phyloP scores from a whole-genome alignment of 2,113 vertebrate genomes.

The Geococcyx californianus region DNA sequence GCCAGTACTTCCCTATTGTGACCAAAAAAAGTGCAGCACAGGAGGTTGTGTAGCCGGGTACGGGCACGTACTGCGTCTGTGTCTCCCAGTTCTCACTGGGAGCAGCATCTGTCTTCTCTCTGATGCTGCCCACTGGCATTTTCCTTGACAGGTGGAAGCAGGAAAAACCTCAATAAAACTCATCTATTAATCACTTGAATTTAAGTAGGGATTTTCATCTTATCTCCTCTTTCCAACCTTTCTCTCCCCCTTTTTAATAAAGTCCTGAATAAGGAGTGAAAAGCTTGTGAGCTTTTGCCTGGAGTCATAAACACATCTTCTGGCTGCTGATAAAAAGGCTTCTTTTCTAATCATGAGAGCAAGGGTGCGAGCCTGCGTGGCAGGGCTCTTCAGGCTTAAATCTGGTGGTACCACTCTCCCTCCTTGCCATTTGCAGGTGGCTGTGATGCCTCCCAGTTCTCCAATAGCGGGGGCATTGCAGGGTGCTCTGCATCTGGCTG shows the following conservation, averaged over 20 bases:
- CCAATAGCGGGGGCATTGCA: background rate
- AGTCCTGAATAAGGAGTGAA: background rate
- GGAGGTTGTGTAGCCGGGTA: background rate
- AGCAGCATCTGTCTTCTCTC: background rate
- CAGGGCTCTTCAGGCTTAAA: background rate
- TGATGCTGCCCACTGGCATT: background rate
- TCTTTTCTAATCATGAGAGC: background rate
- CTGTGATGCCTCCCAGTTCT: background rate
- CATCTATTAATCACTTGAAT: background rate
- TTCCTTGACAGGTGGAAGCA: background rate
- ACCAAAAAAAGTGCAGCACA: background rate
- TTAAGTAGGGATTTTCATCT: background rate
- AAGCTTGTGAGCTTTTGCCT: background rate
- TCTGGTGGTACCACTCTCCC: background rate
- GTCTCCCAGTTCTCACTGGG: background rate
- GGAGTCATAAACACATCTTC: background rate
- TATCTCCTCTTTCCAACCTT: background rate
- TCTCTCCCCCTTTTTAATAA: background rate
- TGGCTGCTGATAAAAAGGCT: background rate
- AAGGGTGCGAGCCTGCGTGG: background rate
- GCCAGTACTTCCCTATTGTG: background rate
- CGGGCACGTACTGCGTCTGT: background rate
- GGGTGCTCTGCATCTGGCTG: background rate
- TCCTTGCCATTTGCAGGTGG: background rate
- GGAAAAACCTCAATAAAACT: background rate